Percentiles rank a stretch among this genome's conserved stretches.
Evolutionary conservation across 2,797 vertebrate genomes (phyloP).

Genomic region (Zalophus californianus): DNA sequence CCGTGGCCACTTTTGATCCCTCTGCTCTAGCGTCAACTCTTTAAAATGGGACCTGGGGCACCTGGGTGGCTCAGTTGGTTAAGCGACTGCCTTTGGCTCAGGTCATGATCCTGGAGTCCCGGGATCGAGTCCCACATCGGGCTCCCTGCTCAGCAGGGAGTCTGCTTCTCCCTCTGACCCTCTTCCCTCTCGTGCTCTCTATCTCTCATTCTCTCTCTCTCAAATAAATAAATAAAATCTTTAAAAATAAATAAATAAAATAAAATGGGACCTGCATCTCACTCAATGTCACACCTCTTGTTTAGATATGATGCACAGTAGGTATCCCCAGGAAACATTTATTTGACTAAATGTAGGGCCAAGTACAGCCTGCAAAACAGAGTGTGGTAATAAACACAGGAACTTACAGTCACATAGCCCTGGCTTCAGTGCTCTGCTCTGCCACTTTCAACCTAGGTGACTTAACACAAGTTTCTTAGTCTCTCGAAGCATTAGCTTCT

Average conservation of each 20-base stretch:
- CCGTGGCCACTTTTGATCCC: neutral
- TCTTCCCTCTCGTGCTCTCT: too few species aligned
- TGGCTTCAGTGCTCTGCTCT: neutral
- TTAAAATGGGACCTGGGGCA: neutral
- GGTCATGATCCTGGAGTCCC: too few species aligned
- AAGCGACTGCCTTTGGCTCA: too few species aligned
- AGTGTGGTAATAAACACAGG: neutral
- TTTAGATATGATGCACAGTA: neutral
- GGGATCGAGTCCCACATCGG: too few species aligned
- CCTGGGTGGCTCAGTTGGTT: too few species aligned
- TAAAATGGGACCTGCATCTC: neutral
- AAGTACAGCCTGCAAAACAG: neutral
- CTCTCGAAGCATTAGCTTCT: neutral
- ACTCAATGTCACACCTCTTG: neutral
- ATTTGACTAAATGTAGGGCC: too few species aligned
- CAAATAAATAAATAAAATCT: too few species aligned
- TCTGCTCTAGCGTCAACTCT: neutral
- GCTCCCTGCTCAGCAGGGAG: too few species aligned
- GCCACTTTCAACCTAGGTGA: neutral
- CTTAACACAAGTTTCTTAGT: neutral
- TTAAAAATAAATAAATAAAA: too few species aligned
- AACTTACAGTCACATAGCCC: neutral
- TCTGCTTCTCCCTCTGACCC: too few species aligned
- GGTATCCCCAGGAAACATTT: neutral
- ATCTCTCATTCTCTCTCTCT: too few species aligned